Evolutionary conservation across 2,888 invertebrate species (phyloP), one percentile per base, ranked within the genome.

Genomic region (Xestia rhomboidea): DNA sequence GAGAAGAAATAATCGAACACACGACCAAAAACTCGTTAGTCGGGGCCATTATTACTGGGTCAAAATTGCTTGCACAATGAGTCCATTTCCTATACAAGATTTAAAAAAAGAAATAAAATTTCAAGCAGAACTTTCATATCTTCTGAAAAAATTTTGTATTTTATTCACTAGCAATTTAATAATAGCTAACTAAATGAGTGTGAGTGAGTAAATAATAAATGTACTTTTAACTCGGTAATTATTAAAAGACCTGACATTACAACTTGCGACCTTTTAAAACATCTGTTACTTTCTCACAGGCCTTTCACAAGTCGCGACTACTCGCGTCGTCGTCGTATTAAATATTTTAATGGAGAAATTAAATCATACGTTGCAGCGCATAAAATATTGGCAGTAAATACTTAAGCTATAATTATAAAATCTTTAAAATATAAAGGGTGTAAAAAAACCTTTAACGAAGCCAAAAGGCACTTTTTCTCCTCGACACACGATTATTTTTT

Each of bases 301-400:
- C 44, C 8, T 24, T 21, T 30, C 24, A 41, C 54, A 51, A 0
- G 27, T 24, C 15, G 30, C 10, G 21, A 21, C 49, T 49, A 49
- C 49, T 49, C 49, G 7, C 21, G 4, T 24, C 30, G 21, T 13
- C 34, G 18, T 70, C n/a, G 71, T 21, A 66, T 66, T 78, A 71
- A 57, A 57, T 77, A 71, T 57, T 77, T 78, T 51, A 72, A 79
- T 78, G 44, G 10, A n/a, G 57, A 60, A 8, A 77, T 27, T 24
- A 63, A 70, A 69, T 69, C 30, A 41, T 51, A 4, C 18, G 27
- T 66, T 66, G 41, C 64, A 71, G 7, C 21, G 15, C n/a, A 30
- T 64, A 44, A 18, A 27, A 34, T 77, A 30, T 30, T 38, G 63
- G 38, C 24, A 63, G n/a, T n/a, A 27, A 54, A 54, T 54, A 54